phyloP scores from a whole-genome alignment of 1,140 invertebrate genomes.

The Campodea augens region DNA sequence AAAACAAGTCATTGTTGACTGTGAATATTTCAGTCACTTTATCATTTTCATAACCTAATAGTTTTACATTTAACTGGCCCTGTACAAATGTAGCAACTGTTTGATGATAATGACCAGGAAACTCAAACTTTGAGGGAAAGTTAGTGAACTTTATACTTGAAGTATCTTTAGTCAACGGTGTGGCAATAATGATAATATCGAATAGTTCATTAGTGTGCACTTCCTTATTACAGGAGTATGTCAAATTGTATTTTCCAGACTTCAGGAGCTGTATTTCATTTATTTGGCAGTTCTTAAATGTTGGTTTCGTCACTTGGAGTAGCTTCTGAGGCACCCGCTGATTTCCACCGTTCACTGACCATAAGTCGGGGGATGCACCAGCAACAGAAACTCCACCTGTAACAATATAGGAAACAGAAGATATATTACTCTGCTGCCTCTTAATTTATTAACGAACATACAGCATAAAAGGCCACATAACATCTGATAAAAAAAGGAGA shows the following conservation, averaged over 20 bases:
- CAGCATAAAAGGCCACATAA: too few relatives aligned
- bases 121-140: conserved; percentile 17
- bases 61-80: conserved; percentile 27
- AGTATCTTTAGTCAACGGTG: too few relatives aligned
- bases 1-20: conserved; percentile 23
- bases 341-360: conserved; percentile 42
- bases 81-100: conserved; percentile 37
- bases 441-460: too few relatives aligned
- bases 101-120: conserved; percentile 29
- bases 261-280: too few relatives aligned
- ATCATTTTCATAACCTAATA: conserved; percentile 24
- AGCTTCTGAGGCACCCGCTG: conserved; percentile 29
- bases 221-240: too few relatives aligned
- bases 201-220: too few relatives aligned
- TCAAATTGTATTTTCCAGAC: conserved; percentile 8
- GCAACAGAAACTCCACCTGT: conserved; percentile 32
- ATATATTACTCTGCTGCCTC: too few relatives aligned
- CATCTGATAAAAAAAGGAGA: too few relatives aligned
- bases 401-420: too few relatives aligned
- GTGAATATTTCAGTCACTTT: conserved; percentile 28
- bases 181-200: not conserved
- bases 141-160: conserved; percentile 20
- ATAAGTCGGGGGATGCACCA: conserved; percentile 31
- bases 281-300: too few relatives aligned
- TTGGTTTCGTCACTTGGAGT: conserved; percentile 18